A percentile compares a stretch with the other conserved stretches of the same genome.
These are phyloP conservation scores for Cotesia congregata DNA, from an alignment of 2,888 invertebrate species.

Conservation along the genomic window DNA sequence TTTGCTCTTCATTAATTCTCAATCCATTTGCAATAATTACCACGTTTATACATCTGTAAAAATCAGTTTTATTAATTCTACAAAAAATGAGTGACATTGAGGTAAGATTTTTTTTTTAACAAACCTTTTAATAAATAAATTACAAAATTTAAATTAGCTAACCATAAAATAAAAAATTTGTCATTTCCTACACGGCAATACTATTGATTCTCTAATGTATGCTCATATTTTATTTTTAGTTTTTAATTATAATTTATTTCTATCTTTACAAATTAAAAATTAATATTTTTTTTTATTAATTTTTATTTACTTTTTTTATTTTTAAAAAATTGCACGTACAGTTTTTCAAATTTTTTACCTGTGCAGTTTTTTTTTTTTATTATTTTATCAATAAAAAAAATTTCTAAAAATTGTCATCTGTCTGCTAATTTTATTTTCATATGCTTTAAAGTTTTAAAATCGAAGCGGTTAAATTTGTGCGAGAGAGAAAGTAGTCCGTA, in stretches of 20 bases:
- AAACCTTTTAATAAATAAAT: constrained; percentile 1
- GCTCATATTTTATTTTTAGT: neutral
- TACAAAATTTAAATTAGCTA: neutral
- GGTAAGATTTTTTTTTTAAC: constrained; percentile 49
- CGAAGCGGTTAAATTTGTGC: no score
- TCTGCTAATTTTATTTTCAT: no score
- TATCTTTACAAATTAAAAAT: neutral
- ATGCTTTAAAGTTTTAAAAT: no score
- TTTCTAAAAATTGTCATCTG: no score
- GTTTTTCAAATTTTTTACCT: no score
- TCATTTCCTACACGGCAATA: neutral
- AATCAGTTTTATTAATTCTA: constrained; percentile 28
- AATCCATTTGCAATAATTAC: constrained; percentile 28
- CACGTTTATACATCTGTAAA: constrained; percentile 37
- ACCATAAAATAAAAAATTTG: neutral
- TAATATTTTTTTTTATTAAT: no score
- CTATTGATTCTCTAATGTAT: neutral
- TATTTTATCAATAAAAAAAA: no score
- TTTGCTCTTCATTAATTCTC: constrained; percentile 18
- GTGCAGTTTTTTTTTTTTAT: no score
- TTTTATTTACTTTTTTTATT: no score
- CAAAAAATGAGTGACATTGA: constrained; percentile 62
- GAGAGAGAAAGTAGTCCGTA: no score
- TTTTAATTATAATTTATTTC: neutral
- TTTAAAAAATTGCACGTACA: no score